These are phyloP conservation scores for Lasioglossum baleicum DNA, from an alignment of 1,140 invertebrate species.

Conservation along the genomic window DNA sequence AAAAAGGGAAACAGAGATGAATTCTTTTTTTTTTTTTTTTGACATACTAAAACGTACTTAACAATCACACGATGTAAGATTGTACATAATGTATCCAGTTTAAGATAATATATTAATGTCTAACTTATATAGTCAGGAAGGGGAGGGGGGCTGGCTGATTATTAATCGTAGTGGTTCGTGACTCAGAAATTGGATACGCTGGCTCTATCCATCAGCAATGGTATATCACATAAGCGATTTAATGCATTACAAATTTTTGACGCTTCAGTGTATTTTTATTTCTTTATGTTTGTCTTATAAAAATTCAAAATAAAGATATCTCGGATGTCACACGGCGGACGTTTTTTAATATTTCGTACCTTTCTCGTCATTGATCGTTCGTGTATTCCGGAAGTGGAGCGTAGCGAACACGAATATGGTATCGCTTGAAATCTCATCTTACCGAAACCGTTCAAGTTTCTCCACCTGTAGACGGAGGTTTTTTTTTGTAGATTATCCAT, in stretches of 20 bases:
- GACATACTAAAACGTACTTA: constrained; percentile 31
- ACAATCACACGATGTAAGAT: constrained; percentile 47
- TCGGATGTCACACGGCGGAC: constrained; percentile 60
- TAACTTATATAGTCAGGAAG: constrained; percentile 44
- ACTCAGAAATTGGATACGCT: constrained; percentile 54
- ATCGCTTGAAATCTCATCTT: constrained; percentile 6
- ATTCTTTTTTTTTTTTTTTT: constrained; percentile 5
- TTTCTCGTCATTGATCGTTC: constrained; percentile 33
- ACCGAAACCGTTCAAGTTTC: constrained; percentile 1
- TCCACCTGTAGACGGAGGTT: neutral
- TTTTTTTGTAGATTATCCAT: constrained; percentile 22
- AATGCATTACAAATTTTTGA: constrained; percentile 63
- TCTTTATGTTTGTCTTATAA: constrained; percentile 73
- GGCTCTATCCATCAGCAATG: constrained; percentile 56
- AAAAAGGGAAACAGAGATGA: constrained; percentile 1
- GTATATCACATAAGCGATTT: constrained; percentile 63
- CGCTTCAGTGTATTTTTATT: constrained; percentile 73
- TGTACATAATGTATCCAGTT: constrained; percentile 61
- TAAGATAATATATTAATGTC: constrained; percentile 53
- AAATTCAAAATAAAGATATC: constrained; percentile 72
- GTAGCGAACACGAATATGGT: constrained; percentile 38
- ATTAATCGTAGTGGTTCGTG: constrained; percentile 57
- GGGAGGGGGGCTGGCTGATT: constrained; percentile 50
- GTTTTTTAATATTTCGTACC: constrained; percentile 66
- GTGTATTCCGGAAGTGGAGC: constrained; percentile 11